A percentile compares a stretch with the other conserved stretches of the same genome.
Conservation (phyloP, 2,797 vertebrate genomes). For the Gastrophryne carolinensis region DNA sequence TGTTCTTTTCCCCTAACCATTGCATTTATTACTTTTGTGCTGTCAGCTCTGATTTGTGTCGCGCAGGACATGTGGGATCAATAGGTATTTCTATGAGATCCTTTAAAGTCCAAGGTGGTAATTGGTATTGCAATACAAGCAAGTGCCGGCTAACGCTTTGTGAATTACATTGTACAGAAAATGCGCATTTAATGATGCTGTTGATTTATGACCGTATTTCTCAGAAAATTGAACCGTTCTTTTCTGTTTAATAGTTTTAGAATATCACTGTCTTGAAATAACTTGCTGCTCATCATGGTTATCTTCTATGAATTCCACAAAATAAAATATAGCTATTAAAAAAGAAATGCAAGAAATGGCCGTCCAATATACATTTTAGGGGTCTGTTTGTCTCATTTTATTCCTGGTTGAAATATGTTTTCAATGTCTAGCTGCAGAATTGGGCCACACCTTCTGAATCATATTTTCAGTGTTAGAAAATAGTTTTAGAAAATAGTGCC, state of each 20-base stretch:
- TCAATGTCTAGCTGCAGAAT: background rate
- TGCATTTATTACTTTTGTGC: slow-evolving; percentile 42
- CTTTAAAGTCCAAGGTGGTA: slow-evolving; percentile 19
- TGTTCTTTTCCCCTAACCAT: slow-evolving; percentile 28
- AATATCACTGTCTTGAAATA: slow-evolving; percentile 24
- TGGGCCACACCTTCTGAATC: background rate
- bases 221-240: slow-evolving; percentile 27
- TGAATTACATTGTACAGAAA: slow-evolving; percentile 44
- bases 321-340: background rate
- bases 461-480: background rate
- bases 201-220: slow-evolving; percentile 33
- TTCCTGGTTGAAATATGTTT: background rate
- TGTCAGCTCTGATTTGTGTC: slow-evolving; percentile 38
- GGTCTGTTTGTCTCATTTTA: background rate
- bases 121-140: slow-evolving; percentile 44
- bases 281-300: slow-evolving; percentile 14
- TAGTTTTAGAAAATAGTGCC: background rate
- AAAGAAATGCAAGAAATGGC: background rate
- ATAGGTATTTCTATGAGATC: slow-evolving; percentile 41
- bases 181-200: slow-evolving; percentile 36
- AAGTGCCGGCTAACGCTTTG: slow-evolving; percentile 37
- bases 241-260: slow-evolving; percentile 36
- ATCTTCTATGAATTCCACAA: background rate
- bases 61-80: slow-evolving; percentile 39
- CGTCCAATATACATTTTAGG: background rate